Conservation (phyloP, 1,140 invertebrate genomes). For the Macrobrachium rosenbergii region DNA sequence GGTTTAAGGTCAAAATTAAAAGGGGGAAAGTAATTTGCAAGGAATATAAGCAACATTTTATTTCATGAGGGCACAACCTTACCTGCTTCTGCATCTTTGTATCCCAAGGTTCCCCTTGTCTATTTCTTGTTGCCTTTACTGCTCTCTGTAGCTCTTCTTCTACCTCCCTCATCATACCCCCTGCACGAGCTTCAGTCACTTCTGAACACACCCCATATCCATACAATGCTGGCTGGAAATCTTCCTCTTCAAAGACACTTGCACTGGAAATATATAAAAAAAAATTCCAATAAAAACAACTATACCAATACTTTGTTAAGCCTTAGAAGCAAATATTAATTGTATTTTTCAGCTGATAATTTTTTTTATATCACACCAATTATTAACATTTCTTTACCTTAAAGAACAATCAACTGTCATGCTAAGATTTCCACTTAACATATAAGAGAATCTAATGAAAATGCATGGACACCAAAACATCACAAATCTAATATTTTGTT, state of each 20-base stretch:
- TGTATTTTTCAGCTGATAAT: too few species aligned
- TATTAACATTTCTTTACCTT: too few species aligned
- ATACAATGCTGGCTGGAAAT: constrained; percentile 94
- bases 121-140: constrained; percentile 67
- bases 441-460: too few species aligned
- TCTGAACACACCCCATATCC: constrained; percentile 90
- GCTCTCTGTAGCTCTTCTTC: constrained; percentile 90
- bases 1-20: too few species aligned
- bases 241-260: constrained; percentile 89
- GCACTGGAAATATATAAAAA: constrained; percentile 73
- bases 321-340: too few species aligned
- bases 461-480: too few species aligned
- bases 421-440: too few species aligned
- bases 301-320: neutral
- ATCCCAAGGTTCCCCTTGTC: constrained; percentile 70
- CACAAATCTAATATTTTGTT: too few species aligned
- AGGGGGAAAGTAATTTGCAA: too few species aligned
- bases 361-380: too few species aligned
- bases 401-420: too few species aligned
- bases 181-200: constrained; percentile 84
- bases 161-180: constrained; percentile 88
- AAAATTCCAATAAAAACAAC: constrained; percentile 67
- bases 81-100: constrained; percentile 69
- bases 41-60: too few species aligned
- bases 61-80: neutral